A percentile compares a stretch with the other conserved stretches of the same genome.
phyloP scores from a whole-genome alignment of 2,797 vertebrate species.

The Apogon talboti region DNA sequence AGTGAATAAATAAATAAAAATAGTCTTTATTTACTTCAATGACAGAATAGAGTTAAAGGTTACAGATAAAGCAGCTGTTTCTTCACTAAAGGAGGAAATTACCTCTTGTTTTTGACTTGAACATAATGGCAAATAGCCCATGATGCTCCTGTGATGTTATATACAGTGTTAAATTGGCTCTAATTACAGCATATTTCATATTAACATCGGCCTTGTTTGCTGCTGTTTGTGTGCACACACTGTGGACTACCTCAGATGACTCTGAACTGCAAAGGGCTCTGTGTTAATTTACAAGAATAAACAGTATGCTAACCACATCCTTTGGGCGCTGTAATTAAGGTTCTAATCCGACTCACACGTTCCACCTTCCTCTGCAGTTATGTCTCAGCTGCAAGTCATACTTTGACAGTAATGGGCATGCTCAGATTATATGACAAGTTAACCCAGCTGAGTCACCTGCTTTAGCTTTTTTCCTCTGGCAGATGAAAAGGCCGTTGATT shows the following conservation, averaged over 20 bases:
- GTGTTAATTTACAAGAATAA: slow-evolving; percentile 50
- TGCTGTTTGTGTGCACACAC: slow-evolving; percentile 16
- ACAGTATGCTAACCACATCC: slow-evolving; percentile 47
- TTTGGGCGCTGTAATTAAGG: slow-evolving; percentile 32
- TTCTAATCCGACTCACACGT: slow-evolving; percentile 29
- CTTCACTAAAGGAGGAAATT: not conserved
- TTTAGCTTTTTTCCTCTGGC: slow-evolving; percentile 5
- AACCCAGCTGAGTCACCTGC: slow-evolving; percentile 18
- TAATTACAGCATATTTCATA: slow-evolving; percentile 21
- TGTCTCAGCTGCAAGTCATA: slow-evolving; percentile 40
- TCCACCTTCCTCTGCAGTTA: slow-evolving; percentile 31
- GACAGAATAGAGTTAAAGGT: slow-evolving; percentile 29
- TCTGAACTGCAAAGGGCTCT: slow-evolving; percentile 23
- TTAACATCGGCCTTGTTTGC: slow-evolving; percentile 15
- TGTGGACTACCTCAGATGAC: slow-evolving; percentile 37
- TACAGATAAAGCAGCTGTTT: slow-evolving; percentile 10
- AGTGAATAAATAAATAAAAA: no score
- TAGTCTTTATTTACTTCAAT: no score
- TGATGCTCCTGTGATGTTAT: slow-evolving; percentile 7
- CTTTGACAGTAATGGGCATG: slow-evolving; percentile 29
- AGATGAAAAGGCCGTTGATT: slow-evolving; percentile 10
- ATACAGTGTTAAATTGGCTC: slow-evolving; percentile 5
- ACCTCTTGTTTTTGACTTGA: slow-evolving; percentile 24
- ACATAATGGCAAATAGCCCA: slow-evolving; percentile 3
- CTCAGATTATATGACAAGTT: slow-evolving; percentile 20